Evolutionary conservation across 2,113 vertebrate genomes (phyloP).

Genomic region (Nerophis lumbriciformis): DNA sequence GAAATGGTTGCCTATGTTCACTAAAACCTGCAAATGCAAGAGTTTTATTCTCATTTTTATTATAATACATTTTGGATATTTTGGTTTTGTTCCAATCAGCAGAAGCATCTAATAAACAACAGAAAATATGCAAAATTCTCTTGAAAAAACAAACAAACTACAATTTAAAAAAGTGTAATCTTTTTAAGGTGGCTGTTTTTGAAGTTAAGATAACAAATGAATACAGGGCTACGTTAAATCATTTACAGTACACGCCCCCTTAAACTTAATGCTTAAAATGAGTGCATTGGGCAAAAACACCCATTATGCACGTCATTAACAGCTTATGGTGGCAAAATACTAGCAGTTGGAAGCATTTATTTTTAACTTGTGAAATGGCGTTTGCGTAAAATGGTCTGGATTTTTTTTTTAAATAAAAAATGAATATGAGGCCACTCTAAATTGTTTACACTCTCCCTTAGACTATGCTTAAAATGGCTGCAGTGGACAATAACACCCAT

Average conservation of each 20-base stretch:
- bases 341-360: too few relatives aligned
- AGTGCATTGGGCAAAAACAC: background rate
- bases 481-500: too few relatives aligned
- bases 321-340: background rate
- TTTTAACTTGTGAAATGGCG: too few relatives aligned
- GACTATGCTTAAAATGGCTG: too few relatives aligned
- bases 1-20: conserved; percentile 99
- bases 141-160: background rate
- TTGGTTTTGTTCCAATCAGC: conserved; percentile 28
- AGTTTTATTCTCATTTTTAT: background rate
- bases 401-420: too few relatives aligned
- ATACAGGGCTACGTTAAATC: background rate
- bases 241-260: background rate
- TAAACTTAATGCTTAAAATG: too few relatives aligned
- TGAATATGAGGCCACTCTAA: too few relatives aligned
- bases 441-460: too few relatives aligned
- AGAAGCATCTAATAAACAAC: background rate
- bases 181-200: background rate
- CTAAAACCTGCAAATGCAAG: conserved; percentile 84
- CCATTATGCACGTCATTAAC: conserved; percentile 26
- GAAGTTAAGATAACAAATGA: too few relatives aligned
- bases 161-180: background rate
- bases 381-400: too few relatives aligned
- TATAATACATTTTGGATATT: conserved; percentile 4
- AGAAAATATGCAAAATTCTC: background rate